Percentiles rank a stretch among this genome's conserved stretches.
Evolutionary conservation across 2,113 vertebrate species (phyloP).

Genomic region (Noturus placidus): DNA sequence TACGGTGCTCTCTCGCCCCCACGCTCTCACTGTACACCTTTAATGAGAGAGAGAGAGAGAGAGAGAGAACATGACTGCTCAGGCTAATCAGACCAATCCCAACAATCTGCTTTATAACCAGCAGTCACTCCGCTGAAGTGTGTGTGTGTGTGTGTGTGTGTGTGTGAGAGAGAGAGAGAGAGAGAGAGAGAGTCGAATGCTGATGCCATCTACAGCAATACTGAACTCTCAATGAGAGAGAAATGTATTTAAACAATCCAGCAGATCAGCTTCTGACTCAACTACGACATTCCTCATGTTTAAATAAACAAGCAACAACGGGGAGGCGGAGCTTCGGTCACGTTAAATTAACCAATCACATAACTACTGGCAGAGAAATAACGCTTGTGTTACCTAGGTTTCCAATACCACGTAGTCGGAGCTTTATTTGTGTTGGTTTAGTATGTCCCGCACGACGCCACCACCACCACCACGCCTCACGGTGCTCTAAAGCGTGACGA

Average conservation of each 20-base stretch:
- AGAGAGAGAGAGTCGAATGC: not conserved
- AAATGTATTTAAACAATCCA: not conserved
- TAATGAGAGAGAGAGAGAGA: not conserved
- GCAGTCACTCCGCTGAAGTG: not conserved
- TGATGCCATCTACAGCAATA: not conserved
- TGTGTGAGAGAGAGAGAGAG: not conserved
- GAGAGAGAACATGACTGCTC: not conserved
- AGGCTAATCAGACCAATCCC: not conserved
- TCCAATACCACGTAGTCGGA: not conserved
- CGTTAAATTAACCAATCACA: not conserved
- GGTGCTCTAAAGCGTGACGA: too few species aligned
- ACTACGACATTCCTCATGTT: not conserved
- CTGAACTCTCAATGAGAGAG: not conserved
- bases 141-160: not conserved
- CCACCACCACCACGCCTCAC: not conserved
- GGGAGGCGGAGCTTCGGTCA: not conserved
- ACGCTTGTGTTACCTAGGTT: not conserved
- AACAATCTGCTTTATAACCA: not conserved
- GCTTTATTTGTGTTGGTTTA: not conserved
- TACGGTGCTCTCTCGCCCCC: not conserved
- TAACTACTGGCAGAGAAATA: not conserved
- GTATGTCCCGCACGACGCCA: not conserved
- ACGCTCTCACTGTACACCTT: not conserved
- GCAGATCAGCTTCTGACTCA: not conserved
- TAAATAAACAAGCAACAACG: not conserved